Base-by-base conservation (phyloP, 53 echinoderm and acorn worm genomes). In the Actinopyga echinites region DNA sequence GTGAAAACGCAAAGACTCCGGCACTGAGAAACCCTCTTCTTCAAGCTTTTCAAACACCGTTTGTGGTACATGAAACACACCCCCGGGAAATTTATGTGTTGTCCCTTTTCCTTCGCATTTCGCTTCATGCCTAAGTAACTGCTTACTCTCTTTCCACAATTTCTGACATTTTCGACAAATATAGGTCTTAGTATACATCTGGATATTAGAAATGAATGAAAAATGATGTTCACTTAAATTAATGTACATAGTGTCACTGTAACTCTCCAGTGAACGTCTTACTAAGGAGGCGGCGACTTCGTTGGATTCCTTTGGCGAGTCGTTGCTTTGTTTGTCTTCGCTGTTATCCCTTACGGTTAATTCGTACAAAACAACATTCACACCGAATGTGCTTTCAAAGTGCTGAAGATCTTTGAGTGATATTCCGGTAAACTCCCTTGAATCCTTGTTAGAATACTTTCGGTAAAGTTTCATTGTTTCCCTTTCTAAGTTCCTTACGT, bases 141-240 rank as follows among this genome's bases (percentile, higher is more conserved):
- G 34, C 25, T 24, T 58, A 37, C 56, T 26, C 57, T 56, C 58
- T 57, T 79, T 56, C 57, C 45, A 79, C 12, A 56, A 30, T 34
- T 79, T 30, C 26, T 22, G 19, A 21, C 80, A 79, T 12, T 56
- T 57, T 30, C 25, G 25, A 25, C 59, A 81, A 30, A 20, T 33
- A 61, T 26, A 81, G 13, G 59, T 61, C 29, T 61, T 25, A 36
- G 52, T 60, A 57, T 81, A 81, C 61, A 7, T 25, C 12, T 81
- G 21, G 7, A 81, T 37, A 37, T 37, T 37, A 37, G 37, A 37
- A 37, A 37, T 37, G 7, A 45, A 40, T 78, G 52, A 1, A 21
- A 78, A 78, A 28, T 78, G 79, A 19, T 31, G 21, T 15, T 29
- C 79, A 55, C 17, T 19, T 11, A 78, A 31, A 45, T 78, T 78